Base-by-base conservation (phyloP, 2,888 invertebrate genomes). In the Cephalotes varians region DNA sequence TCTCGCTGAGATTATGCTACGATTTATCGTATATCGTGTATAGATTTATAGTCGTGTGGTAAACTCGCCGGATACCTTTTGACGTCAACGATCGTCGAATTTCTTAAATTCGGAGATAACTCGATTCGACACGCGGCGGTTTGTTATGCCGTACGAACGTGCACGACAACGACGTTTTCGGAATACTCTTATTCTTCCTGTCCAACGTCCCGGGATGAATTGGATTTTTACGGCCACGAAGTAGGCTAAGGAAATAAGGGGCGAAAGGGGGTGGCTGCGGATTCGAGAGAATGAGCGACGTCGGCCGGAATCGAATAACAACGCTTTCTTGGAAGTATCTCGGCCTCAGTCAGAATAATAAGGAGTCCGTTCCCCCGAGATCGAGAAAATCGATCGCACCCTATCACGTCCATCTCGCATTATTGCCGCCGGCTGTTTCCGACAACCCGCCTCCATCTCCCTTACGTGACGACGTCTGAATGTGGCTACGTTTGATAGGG, bases 381-480 rank as follows among this genome's bases (percentile, higher is more conserved):
- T 90, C 87, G 86, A 87, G 87, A 90, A 87, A 90, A 90, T 90
- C 89, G 88, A 90, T 90, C 73, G 80, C 82, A 54, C 84, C 82
- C 86, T 83, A 85, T 87, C 89, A 83, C 87, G 87, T 86, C 80
- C 88, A 85, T 85, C 88, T 85, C 91, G 87, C 81, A 88, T 88
- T 90, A 88, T 91, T 90, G 84, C 85, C 81, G 72, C 77, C 88
- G 85, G 79, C 86, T 90, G 90, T 85, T 90, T 73, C 87, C 87
- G 90, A 90, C 90, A 90, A 90, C 82, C 71, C 72, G 71, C 54
- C 34, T 72, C 62, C 79, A 71, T 49, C 58, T 49, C 54, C 54
- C 58, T 72, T 31, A 56, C 60, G 25, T 60, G 79, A 54, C 80
- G 81, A 67, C 60, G 83, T 40, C 84, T 82, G 82, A 89, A 84